Evolutionary conservation across 2,113 vertebrate species (phyloP).

Genomic region (Pimephales promelas): DNA sequence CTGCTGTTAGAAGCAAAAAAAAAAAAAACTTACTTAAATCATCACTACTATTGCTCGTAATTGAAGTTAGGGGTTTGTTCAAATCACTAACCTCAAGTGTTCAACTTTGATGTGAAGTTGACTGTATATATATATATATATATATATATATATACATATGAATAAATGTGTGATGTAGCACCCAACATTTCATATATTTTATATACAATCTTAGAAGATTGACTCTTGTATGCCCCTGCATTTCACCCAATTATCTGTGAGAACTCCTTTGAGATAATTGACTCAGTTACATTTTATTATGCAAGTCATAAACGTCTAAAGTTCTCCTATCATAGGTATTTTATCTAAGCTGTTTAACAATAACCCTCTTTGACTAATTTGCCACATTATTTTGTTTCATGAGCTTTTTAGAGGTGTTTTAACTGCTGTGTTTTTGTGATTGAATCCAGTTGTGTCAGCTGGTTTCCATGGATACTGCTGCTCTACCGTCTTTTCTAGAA

Average conservation of each 20-base stretch:
- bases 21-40: not conserved
- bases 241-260: not conserved
- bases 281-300: not conserved
- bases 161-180: no score
- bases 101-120: not conserved
- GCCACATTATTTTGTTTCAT: slow-evolving; percentile 15
- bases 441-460: slow-evolving; percentile 47
- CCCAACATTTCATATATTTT: no score
- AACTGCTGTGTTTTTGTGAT: slow-evolving; percentile 30
- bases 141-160: no score
- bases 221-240: not conserved
- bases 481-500: slow-evolving; percentile 38
- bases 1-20: not conserved
- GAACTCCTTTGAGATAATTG: not conserved
- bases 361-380: not conserved
- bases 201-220: no score
- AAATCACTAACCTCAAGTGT: not conserved
- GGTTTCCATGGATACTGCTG: slow-evolving; percentile 60
- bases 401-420: slow-evolving; percentile 14
- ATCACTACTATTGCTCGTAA: not conserved
- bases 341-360: slow-evolving; percentile 1
- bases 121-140: no score
- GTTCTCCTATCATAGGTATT: not conserved
- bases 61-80: not conserved
- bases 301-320: not conserved